These are phyloP conservation scores for Meghimatium bilineatum DNA, from an alignment of 2,888 invertebrate species.

Conservation along the genomic window DNA sequence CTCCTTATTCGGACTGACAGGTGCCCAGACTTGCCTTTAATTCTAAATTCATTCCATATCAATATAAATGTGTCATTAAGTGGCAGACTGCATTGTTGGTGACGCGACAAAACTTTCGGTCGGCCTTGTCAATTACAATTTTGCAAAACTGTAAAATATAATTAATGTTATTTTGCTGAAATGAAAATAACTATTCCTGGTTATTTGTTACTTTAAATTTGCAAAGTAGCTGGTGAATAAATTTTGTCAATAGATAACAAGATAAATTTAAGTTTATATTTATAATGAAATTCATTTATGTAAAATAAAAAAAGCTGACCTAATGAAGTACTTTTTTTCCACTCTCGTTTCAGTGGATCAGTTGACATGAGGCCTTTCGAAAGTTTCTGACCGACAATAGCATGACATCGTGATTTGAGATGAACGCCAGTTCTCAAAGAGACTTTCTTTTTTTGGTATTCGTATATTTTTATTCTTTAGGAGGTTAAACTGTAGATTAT, in stretches of 20 bases:
- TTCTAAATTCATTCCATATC: no score
- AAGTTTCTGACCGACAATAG: slow-evolving; percentile 44
- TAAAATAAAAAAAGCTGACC: no score
- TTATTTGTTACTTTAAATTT: no score
- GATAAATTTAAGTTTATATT: no score
- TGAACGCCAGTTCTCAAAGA: slow-evolving; percentile 2
- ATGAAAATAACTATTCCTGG: not conserved
- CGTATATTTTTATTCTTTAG: not conserved
- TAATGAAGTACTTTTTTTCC: slow-evolving; percentile 40
- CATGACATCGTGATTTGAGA: not conserved
- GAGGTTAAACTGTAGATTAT: not conserved
- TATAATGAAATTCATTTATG: no score
- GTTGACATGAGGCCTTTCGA: slow-evolving; percentile 56
- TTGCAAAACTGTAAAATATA: not conserved
- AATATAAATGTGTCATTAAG: no score
- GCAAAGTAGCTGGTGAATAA: no score
- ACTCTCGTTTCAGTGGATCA: slow-evolving; percentile 60
- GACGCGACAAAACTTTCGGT: slow-evolving; percentile 32
- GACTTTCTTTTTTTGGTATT: not conserved
- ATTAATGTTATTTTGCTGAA: not conserved
- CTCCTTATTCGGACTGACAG: no score
- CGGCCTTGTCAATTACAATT: slow-evolving; percentile 17
- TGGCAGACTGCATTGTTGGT: no score
- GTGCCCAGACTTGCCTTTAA: no score
- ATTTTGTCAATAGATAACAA: no score